These are phyloP conservation scores for Cantharis lateralis DNA, from an alignment of 2,888 invertebrate genomes.

Conservation along the genomic window DNA sequence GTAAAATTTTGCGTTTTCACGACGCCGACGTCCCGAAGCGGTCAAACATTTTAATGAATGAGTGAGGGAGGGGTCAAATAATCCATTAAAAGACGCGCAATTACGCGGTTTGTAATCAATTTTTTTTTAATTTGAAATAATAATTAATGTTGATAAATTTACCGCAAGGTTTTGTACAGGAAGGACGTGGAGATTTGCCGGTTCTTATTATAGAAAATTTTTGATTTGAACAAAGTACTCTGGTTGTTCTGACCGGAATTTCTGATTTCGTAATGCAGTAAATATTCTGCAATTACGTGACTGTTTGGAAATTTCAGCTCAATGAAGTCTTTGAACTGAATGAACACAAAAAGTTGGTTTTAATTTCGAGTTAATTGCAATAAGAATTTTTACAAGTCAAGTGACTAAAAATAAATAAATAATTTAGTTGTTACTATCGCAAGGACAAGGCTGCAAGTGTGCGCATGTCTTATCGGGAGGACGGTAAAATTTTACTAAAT, in stretches of 20 bases:
- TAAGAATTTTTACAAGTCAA: background rate
- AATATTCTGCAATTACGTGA: background rate
- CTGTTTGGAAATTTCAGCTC: background rate
- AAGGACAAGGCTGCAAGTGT: background rate
- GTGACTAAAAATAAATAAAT: background rate
- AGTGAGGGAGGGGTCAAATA: too few relatives aligned
- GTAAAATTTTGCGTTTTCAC: too few relatives aligned
- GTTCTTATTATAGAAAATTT: background rate
- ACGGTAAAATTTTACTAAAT: background rate
- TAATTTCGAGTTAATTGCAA: background rate
- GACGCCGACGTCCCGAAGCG: too few relatives aligned
- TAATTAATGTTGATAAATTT: background rate
- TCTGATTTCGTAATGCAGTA: background rate
- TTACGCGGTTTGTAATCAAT: too few relatives aligned
- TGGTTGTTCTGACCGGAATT: background rate
- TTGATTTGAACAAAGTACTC: background rate
- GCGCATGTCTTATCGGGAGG: background rate
- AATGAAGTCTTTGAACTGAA: background rate
- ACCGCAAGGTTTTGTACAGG: background rate
- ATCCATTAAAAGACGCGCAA: too few relatives aligned
- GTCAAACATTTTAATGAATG: too few relatives aligned
- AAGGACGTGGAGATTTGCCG: background rate
- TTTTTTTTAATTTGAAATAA: background rate
- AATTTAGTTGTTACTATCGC: background rate
- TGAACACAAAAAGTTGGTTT: background rate